Conservation (phyloP, 1,140 invertebrate species). For the Habropoda laboriosa region DNA sequence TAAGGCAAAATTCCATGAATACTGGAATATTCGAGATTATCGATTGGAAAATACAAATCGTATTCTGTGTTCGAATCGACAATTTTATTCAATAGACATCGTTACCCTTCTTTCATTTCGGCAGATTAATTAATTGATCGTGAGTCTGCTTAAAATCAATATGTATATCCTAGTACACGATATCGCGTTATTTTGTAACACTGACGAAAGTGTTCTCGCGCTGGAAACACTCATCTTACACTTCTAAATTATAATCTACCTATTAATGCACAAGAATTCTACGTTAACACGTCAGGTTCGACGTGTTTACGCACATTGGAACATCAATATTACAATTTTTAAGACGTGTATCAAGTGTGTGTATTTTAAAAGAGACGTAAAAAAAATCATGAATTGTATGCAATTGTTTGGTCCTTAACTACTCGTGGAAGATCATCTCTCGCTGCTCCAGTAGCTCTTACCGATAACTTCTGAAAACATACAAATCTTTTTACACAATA, state of each 20-base stretch:
- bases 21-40: neutral
- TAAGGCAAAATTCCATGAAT: neutral
- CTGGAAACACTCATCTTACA: neutral
- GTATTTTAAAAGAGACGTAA: slow-evolving; percentile 53
- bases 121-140: neutral
- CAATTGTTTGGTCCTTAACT: slow-evolving; percentile 44
- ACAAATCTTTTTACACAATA: slow-evolving; percentile 15
- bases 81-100: neutral
- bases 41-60: slow-evolving; percentile 22
- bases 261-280: slow-evolving; percentile 8
- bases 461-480: slow-evolving; percentile 76
- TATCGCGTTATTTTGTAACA: neutral
- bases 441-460: slow-evolving; percentile 80
- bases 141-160: neutral
- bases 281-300: neutral
- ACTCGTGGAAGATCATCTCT: slow-evolving; percentile 74
- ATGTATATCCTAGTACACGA: neutral
- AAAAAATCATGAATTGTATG: slow-evolving; percentile 33
- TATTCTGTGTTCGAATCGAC: slow-evolving; percentile 41
- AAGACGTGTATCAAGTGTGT: slow-evolving; percentile 18
- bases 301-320: neutral
- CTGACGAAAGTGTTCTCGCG: neutral
- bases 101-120: neutral
- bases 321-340: slow-evolving; percentile 19
- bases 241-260: slow-evolving; percentile 7